Percentiles rank a stretch among this genome's conserved stretches.
Conservation (phyloP, 64 coral and sea anemone species). For the Pocillopora verrucosa region DNA sequence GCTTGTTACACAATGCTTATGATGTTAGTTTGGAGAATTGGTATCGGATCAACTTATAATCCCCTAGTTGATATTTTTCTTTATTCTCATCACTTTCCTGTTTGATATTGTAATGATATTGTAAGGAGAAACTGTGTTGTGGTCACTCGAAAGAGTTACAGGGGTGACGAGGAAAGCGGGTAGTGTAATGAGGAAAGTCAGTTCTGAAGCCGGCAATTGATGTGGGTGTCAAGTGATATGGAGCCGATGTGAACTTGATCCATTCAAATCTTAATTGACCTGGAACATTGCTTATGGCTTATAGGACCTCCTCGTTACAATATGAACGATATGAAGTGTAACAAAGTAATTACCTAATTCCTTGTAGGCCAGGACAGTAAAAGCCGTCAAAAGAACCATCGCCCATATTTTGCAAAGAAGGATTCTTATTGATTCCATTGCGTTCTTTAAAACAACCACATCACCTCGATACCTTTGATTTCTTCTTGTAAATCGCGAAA, state of each 20-base stretch:
- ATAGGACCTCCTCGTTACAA: not conserved
- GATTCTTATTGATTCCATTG: not conserved
- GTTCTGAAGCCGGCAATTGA: not conserved
- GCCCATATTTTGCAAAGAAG: not conserved
- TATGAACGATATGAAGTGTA: not conserved
- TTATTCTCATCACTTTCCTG: too few relatives aligned
- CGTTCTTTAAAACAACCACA: not conserved
- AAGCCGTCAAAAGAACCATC: not conserved
- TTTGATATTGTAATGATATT: too few relatives aligned
- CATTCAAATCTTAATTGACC: not conserved
- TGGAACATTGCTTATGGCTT: not conserved
- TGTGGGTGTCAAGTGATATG: not conserved
- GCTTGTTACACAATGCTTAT: too few relatives aligned
- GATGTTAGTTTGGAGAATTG: too few relatives aligned
- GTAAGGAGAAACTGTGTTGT: too few relatives aligned
- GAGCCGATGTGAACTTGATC: not conserved
- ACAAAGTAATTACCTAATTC: slow-evolving; percentile 19
- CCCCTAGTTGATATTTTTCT: too few relatives aligned
- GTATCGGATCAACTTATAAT: too few relatives aligned
- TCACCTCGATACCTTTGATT: not conserved
- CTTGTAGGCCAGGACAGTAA: slow-evolving; percentile 24
- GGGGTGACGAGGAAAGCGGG: not conserved
- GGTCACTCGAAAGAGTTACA: not conserved
- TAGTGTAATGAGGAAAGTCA: not conserved
- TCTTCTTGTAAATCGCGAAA: not conserved